Conservation (phyloP, 2,888 invertebrate genomes). For the Muscina levida region DNA sequence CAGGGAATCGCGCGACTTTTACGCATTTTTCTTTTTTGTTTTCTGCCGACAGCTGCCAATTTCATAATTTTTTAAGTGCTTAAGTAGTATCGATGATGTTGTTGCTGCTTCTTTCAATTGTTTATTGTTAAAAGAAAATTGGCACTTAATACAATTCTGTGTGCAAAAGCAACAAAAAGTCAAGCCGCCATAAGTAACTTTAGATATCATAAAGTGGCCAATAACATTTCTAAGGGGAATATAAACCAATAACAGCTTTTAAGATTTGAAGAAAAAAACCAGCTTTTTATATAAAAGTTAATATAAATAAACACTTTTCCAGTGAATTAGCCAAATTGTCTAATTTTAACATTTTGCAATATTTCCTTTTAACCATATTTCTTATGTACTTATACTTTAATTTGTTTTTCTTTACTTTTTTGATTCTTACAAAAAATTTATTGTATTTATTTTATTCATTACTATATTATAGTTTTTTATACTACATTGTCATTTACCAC, state of each 20-base stretch:
- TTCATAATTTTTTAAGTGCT: background rate
- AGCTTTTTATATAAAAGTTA: too few species aligned
- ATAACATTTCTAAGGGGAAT: background rate
- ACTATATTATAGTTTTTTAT: conserved; percentile 64
- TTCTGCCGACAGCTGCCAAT: conserved; percentile 1
- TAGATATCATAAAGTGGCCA: background rate
- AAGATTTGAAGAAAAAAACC: background rate
- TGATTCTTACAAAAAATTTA: background rate
- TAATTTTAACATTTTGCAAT: conserved; percentile 58
- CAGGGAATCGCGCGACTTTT: background rate
- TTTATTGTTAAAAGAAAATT: conserved; percentile 5
- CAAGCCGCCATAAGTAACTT: too few species aligned
- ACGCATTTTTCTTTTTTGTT: conserved; percentile 27
- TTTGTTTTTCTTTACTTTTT: background rate
- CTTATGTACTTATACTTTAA: conserved; percentile 13
- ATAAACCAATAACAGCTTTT: background rate
- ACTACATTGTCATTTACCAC: conserved; percentile 61
- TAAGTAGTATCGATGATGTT: background rate
- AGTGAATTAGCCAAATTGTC: too few species aligned
- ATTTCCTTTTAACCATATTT: conserved; percentile 48
- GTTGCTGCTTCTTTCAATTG: conserved; percentile 13
- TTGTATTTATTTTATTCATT: conserved; percentile 4
- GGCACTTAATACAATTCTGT: conserved; percentile 23
- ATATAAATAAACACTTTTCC: too few species aligned
- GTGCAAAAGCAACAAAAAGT: too few species aligned